phyloP scores from a whole-genome alignment of 1,140 invertebrate genomes.

The Microplitis demolitor region DNA sequence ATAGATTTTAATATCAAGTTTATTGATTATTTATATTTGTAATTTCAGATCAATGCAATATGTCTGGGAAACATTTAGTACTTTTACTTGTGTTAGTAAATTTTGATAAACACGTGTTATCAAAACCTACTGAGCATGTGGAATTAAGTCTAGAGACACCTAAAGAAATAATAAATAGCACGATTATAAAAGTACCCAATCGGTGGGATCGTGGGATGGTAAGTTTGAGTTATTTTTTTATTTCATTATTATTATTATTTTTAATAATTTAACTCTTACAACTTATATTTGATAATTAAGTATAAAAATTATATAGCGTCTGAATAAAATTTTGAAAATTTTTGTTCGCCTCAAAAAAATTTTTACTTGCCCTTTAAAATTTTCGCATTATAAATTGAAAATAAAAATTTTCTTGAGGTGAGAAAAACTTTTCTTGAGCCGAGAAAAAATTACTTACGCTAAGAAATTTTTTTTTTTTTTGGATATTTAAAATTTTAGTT shows the following conservation, averaged over 20 bases:
- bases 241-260: neutral
- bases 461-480: too few relatives aligned
- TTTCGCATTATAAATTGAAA: too few relatives aligned
- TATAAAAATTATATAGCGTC: too few relatives aligned
- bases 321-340: too few relatives aligned
- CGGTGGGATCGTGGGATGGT: slow-evolving; percentile 45
- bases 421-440: too few relatives aligned
- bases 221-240: slow-evolving; percentile 13
- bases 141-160: slow-evolving; percentile 39
- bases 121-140: slow-evolving; percentile 38
- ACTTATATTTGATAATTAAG: neutral
- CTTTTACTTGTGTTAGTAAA: neutral
- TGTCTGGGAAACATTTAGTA: neutral
- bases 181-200: slow-evolving; percentile 21
- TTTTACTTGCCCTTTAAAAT: too few relatives aligned
- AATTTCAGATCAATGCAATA: slow-evolving; percentile 1
- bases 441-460: too few relatives aligned
- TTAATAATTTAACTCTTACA: neutral
- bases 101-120: neutral
- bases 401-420: too few relatives aligned
- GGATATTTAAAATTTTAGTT: too few relatives aligned
- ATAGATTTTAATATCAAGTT: neutral
- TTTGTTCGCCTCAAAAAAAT: too few relatives aligned
- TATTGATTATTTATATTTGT: neutral
- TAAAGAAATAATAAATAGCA: slow-evolving; percentile 13